Base-by-base conservation (phyloP, 2,113 vertebrate genomes). In the Fregata magnificens region DNA sequence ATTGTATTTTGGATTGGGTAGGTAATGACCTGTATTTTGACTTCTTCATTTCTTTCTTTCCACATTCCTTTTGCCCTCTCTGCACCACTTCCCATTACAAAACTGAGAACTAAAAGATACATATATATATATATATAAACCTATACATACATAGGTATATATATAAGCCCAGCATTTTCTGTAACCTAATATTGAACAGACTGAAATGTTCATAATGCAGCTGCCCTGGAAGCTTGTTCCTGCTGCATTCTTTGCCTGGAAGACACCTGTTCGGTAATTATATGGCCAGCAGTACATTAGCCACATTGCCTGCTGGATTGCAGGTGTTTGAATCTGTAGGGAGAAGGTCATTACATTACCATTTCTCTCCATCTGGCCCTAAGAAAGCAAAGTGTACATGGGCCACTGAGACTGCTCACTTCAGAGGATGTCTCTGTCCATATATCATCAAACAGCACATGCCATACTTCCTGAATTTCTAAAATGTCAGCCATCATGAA, bases 231-330 rank as follows among this genome's bases (percentile, higher is more conserved):
- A 81, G 28, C 47, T 93, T 91, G 29, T 62, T 96, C 36, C 38
- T 80, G 21, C 47, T 89, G 24, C 52, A 82, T 62, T 77, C 74
- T 78, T 92, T 90, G n/a, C 78, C 74, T 93, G 34, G 44, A 81
- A 72, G 82, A 85, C 95, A 96, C 78, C 95, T 97, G 94, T 90
- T 96, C 72, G 45, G 49, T 91, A 96, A 86, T 95, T 95, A 94
- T 58, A 55, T 66, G 78, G 79, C 91, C 88, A 93, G 81, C 65
- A 87, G 80, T 67, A 62, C 80, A 91, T 77, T 89, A 92, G 32
- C 76, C 82, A 21, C 72, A 32, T 22, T 81, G 40, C 56, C 80
- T 85, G 63, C 77, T 94, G 94, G 77, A 92, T 83, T 92, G 53
- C 88, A 96, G 85, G 84, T 86, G 82, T 78, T 72, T 73, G 69